Percentiles rank a stretch among this genome's conserved stretches.
These are phyloP conservation scores for Crenuchus spilurus DNA, from an alignment of 2,797 vertebrate genomes.

Conservation along the genomic window DNA sequence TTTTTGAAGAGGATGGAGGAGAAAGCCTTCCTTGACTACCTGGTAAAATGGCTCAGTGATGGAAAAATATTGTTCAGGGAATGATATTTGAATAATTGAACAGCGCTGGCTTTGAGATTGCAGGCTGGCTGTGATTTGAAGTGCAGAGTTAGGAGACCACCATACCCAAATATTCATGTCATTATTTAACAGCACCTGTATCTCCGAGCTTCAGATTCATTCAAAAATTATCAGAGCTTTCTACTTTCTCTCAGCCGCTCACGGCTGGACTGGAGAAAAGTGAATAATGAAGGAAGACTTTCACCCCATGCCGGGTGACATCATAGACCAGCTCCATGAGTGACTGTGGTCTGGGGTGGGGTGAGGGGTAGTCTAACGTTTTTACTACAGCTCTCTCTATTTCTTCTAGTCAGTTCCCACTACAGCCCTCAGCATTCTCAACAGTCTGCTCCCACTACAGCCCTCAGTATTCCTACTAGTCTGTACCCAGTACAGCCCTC, in stretches of 20 bases:
- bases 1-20: slow-evolving; percentile 65
- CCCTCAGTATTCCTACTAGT: too few species aligned
- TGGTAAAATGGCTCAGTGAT: slow-evolving; percentile 77
- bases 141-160: slow-evolving; percentile 64
- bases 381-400: too few species aligned
- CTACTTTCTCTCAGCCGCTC: neutral
- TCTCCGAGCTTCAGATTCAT: slow-evolving; percentile 46
- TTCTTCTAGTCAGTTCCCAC: too few species aligned
- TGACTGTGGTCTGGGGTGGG: neutral
- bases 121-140: slow-evolving; percentile 71
- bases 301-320: slow-evolving; percentile 44
- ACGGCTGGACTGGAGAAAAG: slow-evolving; percentile 22
- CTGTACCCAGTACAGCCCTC: too few species aligned
- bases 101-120: slow-evolving; percentile 73
- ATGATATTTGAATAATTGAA: slow-evolving; percentile 81
- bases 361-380: too few species aligned
- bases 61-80: slow-evolving; percentile 83
- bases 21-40: slow-evolving; percentile 66
- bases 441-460: too few species aligned
- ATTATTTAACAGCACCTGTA: slow-evolving; percentile 71
- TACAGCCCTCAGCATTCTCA: too few species aligned
- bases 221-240: slow-evolving; percentile 62
- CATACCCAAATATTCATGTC: slow-evolving; percentile 74
- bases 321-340: slow-evolving; percentile 38
- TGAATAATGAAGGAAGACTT: slow-evolving; percentile 48